Conservation (phyloP, 2,797 vertebrate genomes). For the Oophaga sylvatica region DNA sequence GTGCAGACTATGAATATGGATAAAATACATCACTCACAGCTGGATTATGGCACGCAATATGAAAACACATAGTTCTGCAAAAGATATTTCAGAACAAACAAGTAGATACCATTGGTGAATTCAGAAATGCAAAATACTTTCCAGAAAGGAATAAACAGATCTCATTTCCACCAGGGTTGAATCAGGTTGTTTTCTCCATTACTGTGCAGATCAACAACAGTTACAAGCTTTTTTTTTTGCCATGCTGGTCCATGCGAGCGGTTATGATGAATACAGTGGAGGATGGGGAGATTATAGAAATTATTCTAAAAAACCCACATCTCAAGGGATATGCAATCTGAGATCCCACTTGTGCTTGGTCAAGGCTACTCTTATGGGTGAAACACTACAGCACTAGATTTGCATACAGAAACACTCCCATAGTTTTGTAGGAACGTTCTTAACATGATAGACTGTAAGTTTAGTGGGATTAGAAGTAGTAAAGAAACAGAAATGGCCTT, state of each 20-base stretch:
- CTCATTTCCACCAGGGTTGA: conserved; percentile 70
- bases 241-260: background rate
- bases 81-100: conserved; percentile 78
- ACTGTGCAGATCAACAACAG: background rate
- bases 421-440: background rate
- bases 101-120: conserved; percentile 67
- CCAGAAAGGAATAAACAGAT: conserved; percentile 67
- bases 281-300: background rate
- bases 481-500: too few species aligned
- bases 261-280: background rate
- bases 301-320: background rate
- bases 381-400: background rate
- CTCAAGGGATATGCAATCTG: background rate
- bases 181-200: conserved; percentile 1
- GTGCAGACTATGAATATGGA: conserved; percentile 79
- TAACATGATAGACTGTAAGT: background rate
- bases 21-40: conserved; percentile 77
- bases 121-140: conserved; percentile 70
- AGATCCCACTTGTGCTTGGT: background rate
- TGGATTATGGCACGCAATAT: conserved; percentile 73
- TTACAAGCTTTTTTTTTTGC: background rate
- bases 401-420: background rate
- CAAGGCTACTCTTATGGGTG: background rate
- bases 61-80: conserved; percentile 75
- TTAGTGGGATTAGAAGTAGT: too few species aligned